These are phyloP conservation scores for Taphrorychus bicolor DNA, from an alignment of 2,888 invertebrate species.

Conservation along the genomic window DNA sequence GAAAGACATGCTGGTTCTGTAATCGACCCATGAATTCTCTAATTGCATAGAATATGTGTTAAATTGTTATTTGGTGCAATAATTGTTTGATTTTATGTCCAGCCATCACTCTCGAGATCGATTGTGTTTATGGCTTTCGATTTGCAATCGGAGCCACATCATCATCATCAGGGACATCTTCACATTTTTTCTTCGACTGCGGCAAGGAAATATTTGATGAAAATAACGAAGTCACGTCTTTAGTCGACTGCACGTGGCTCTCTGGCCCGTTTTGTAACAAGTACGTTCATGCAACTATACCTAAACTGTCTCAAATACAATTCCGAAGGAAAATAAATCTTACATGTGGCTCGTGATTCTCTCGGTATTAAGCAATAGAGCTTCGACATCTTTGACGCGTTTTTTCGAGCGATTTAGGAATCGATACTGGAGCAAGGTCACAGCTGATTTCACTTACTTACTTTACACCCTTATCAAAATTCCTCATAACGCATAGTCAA, in stretches of 20 bases:
- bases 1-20: no score
- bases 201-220: background rate
- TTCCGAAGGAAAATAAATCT: constrained; percentile 22
- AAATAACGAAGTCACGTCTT: constrained; percentile 23
- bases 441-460: background rate
- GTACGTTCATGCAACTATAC: constrained; percentile 23
- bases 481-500: no score
- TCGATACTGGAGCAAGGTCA: constrained; percentile 18
- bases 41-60: constrained; percentile 38
- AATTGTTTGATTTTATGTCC: constrained; percentile 8
- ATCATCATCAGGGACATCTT: background rate
- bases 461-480: no score
- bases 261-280: constrained; percentile 18
- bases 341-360: constrained; percentile 23
- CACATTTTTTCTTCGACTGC: background rate
- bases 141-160: background rate
- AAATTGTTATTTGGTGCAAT: constrained; percentile 23
- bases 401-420: constrained; percentile 14
- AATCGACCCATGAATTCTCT: constrained; percentile 25
- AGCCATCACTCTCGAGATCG: no score
- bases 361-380: constrained; percentile 20
- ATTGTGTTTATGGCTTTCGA: background rate
- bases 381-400: constrained; percentile 12
- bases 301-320: constrained; percentile 29
- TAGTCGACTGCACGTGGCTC: constrained; percentile 19